Percentiles rank a stretch among this genome's conserved stretches.
These are phyloP conservation scores for Peromyscus nudipes DNA, from an alignment of 2,797 vertebrate genomes.

Conservation along the genomic window DNA sequence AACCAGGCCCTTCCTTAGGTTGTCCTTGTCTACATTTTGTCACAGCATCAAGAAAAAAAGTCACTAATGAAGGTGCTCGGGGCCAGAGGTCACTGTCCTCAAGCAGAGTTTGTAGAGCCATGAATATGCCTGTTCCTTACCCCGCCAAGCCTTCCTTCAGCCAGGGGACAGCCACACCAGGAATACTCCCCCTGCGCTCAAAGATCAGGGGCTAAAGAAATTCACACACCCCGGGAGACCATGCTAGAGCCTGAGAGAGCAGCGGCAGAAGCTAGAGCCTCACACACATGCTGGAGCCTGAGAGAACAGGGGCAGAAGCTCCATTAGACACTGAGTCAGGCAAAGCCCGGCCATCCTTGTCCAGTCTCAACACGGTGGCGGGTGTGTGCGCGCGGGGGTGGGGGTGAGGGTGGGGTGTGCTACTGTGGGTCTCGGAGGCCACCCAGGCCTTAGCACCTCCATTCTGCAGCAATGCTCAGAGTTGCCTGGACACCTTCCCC, in stretches of 20 bases:
- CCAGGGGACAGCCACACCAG: rapidly evolving
- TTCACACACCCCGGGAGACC: not conserved
- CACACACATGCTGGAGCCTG: too few species aligned
- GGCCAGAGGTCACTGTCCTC: not conserved
- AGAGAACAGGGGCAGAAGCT: too few species aligned
- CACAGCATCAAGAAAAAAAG: conserved; percentile 20
- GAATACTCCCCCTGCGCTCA: too few species aligned
- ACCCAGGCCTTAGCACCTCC: not conserved
- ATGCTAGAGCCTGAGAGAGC: not conserved
- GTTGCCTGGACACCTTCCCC: too few species aligned
- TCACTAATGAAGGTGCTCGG: not conserved
- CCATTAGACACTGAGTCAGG: not conserved
- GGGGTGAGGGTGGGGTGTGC: too few species aligned
- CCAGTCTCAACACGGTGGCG: too few species aligned
- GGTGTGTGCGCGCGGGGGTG: too few species aligned
- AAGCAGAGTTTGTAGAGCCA: rapidly evolving
- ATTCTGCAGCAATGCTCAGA: not conserved
- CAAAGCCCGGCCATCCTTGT: not conserved
- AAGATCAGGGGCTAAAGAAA: not conserved
- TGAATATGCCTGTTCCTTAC: not conserved
- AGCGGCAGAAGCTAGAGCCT: too few species aligned
- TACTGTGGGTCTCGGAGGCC: not conserved
- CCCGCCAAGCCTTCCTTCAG: too few species aligned
- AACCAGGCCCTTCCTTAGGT: not conserved
- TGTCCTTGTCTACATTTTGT: not conserved